Conservation (phyloP, 1,140 invertebrate species). For the Choristoneura fumiferana region DNA sequence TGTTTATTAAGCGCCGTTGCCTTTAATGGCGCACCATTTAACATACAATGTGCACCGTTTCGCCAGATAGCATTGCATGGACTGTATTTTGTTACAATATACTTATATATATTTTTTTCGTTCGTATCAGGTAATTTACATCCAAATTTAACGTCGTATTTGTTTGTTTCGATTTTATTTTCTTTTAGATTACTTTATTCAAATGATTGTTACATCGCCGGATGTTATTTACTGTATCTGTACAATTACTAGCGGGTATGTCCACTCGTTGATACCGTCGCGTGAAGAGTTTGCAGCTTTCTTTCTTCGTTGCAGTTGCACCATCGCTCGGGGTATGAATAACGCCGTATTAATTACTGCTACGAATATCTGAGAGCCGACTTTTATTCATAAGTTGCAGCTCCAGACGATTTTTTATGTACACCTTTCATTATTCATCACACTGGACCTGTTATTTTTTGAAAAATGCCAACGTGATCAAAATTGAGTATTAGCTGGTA, state of each 20-base stretch:
- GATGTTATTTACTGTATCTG: background rate
- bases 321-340: conserved; percentile 41
- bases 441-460: too few species aligned
- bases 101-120: too few species aligned
- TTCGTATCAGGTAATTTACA: too few species aligned
- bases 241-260: conserved; percentile 16
- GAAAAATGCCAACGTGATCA: too few species aligned
- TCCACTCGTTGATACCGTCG: conserved; percentile 37
- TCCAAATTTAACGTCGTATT: too few species aligned
- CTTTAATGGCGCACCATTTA: conserved; percentile 71
- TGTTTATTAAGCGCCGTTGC: conserved; percentile 73
- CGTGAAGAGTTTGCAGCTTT: conserved; percentile 31
- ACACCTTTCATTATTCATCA: too few species aligned
- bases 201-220: too few species aligned
- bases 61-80: conserved; percentile 47
- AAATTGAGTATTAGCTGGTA: too few species aligned
- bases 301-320: conserved; percentile 49
- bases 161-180: too few species aligned
- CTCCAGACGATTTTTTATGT: too few species aligned
- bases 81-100: conserved; percentile 31
- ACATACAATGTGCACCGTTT: conserved; percentile 66
- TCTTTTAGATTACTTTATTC: too few species aligned
- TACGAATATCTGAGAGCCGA: conserved; percentile 35
- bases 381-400: conserved; percentile 39
- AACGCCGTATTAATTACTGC: conserved; percentile 44